Percentiles rank a stretch among this genome's conserved stretches.
Conservation (phyloP, 2,113 vertebrate species). For the Periophthalmodon schlosseri region DNA sequence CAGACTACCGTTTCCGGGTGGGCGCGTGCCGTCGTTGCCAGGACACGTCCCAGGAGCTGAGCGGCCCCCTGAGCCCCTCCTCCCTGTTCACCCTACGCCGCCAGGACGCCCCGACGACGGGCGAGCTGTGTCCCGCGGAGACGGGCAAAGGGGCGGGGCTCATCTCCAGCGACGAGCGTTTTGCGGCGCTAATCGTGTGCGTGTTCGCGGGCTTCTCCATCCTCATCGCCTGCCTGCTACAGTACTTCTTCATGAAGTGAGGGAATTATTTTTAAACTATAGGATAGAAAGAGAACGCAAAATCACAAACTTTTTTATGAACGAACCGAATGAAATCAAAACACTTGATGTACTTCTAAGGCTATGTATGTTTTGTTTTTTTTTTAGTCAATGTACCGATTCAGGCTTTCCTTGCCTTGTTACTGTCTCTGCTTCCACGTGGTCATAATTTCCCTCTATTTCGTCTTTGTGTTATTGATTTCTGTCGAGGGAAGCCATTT, state of each 20-base stretch:
- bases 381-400: conserved; percentile 84
- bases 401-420: conserved; percentile 78
- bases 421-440: conserved; percentile 49
- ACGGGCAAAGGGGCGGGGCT: conserved; percentile 79
- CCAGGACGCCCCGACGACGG: conserved; percentile 75
- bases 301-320: conserved; percentile 64
- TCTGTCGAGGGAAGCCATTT: conserved; percentile 51
- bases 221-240: conserved; percentile 95
- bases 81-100: conserved; percentile 84
- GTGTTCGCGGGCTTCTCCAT: conserved; percentile 91
- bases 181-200: conserved; percentile 90
- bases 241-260: conserved; percentile 99
- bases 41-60: conserved; percentile 92
- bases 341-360: conserved; percentile 81
- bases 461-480: conserved; percentile 52
- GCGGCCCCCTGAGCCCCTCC: conserved; percentile 94
- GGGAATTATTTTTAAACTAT: conserved; percentile 55
- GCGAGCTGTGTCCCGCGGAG: conserved; percentile 75
- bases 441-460: conserved; percentile 40
- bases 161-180: conserved; percentile 93
- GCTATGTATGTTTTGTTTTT: conserved; percentile 77
- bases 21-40: conserved; percentile 92
- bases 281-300: conserved; percentile 71
- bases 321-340: conserved; percentile 67
- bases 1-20: conserved; percentile 95